phyloP scores from a whole-genome alignment of 2,797 vertebrate species.

The Hafferia zeledoni region DNA sequence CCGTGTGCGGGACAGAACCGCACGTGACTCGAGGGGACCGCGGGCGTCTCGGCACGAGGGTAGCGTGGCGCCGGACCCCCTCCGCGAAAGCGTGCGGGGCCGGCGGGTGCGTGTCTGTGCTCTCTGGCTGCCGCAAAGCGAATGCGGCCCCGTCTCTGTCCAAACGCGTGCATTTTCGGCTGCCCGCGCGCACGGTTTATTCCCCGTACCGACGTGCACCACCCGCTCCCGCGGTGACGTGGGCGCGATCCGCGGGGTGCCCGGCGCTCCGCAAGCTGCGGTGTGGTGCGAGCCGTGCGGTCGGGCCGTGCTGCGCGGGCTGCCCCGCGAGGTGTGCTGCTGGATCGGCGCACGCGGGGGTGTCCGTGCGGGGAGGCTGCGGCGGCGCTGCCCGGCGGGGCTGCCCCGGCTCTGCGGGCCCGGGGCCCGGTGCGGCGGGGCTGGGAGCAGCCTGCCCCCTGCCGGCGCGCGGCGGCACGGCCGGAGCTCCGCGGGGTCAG shows the following conservation, averaged over 20 bases:
- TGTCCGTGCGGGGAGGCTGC: not conserved
- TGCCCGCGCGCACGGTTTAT: not conserved
- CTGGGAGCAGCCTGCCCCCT: conserved; percentile 27
- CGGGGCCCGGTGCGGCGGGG: not conserved
- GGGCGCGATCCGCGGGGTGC: not conserved
- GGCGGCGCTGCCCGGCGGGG: not conserved
- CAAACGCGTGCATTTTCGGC: not conserved
- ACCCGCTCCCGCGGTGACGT: not conserved
- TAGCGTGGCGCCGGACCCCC: not conserved
- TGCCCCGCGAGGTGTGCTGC: not conserved
- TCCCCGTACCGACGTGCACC: not conserved
- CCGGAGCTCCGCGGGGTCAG: not conserved
- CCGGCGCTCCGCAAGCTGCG: not conserved
- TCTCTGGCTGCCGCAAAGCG: not conserved
- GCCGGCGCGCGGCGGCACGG: not conserved
- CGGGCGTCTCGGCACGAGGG: not conserved
- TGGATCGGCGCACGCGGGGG: no score
- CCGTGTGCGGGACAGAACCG: not conserved
- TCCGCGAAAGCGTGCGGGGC: not conserved
- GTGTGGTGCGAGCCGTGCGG: not conserved
- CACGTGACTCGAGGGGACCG: not conserved
- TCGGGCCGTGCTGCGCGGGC: not conserved
- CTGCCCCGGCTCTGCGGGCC: not conserved
- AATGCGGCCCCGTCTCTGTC: not conserved
- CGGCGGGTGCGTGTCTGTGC: not conserved